These are phyloP conservation scores for Barypeithes pellucidus DNA, from an alignment of 2,888 invertebrate species.

Conservation along the genomic window DNA sequence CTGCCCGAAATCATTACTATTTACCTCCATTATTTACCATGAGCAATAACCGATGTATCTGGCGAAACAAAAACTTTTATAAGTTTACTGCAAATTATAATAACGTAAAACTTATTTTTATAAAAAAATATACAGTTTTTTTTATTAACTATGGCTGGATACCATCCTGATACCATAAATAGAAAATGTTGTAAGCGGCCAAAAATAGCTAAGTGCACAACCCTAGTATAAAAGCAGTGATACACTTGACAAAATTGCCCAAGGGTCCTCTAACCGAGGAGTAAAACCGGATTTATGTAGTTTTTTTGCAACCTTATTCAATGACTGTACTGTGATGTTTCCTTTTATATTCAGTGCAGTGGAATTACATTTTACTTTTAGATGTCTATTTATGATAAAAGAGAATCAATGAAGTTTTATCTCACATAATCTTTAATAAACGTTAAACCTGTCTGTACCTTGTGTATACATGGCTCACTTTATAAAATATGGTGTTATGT, in stretches of 20 bases:
- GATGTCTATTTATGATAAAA: neutral
- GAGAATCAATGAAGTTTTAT: neutral
- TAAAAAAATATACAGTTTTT: no score
- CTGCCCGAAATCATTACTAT: no score
- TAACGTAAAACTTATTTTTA: no score
- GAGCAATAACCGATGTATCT: no score
- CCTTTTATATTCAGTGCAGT: slow-evolving; percentile 10
- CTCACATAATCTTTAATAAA: no score
- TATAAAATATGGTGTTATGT: no score
- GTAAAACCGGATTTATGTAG: neutral
- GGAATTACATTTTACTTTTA: neutral
- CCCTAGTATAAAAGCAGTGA: neutral
- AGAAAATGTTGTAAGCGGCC: neutral
- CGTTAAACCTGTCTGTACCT: no score
- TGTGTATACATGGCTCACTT: no score
- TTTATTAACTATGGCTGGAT: no score
- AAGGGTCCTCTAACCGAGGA: slow-evolving; percentile 1
- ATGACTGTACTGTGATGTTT: neutral
- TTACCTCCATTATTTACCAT: no score
- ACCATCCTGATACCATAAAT: neutral
- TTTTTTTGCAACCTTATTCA: neutral
- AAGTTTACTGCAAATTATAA: no score
- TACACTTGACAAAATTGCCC: slow-evolving; percentile 4
- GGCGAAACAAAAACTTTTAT: no score
- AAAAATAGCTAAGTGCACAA: slow-evolving; percentile 2